phyloP scores from a whole-genome alignment of 2,797 vertebrate species.

The Petrocephalus schoutedeni region DNA sequence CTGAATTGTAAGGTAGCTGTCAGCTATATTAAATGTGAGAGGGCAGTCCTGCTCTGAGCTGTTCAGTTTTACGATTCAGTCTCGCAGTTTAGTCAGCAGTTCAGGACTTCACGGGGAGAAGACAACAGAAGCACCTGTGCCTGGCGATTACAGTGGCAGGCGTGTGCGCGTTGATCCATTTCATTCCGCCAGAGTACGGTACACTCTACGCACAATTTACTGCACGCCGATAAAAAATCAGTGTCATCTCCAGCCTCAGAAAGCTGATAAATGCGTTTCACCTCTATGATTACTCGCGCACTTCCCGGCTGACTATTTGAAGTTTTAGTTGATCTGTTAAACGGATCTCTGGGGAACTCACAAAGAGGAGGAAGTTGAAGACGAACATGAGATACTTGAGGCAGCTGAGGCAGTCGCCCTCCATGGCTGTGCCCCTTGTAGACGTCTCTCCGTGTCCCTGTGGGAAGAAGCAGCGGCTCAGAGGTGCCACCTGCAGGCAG shows the following conservation, averaged over 20 bases:
- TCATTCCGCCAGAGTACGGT: background rate
- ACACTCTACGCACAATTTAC: background rate
- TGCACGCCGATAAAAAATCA: background rate
- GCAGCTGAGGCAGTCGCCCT: slow-evolving; percentile 76
- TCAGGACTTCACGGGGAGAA: background rate
- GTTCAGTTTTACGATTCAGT: background rate
- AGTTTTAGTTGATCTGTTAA: no score
- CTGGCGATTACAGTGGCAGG: background rate
- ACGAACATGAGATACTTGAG: slow-evolving; percentile 81
- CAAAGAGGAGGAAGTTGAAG: slow-evolving; percentile 80
- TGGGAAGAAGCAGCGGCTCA: slow-evolving; percentile 39
- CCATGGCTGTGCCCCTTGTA: slow-evolving; percentile 56
- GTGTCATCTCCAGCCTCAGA: background rate
- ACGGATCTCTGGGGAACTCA: slow-evolving; percentile 53
- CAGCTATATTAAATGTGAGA: background rate
- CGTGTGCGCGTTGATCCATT: background rate
- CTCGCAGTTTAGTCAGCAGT: background rate
- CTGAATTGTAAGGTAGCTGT: background rate
- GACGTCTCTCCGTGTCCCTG: slow-evolving; percentile 48
- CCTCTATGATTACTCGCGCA: background rate
- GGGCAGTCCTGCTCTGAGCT: background rate
- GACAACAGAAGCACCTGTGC: background rate
- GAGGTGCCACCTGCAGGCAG: background rate
- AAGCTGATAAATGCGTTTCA: background rate
- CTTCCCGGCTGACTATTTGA: background rate